A percentile compares a stretch with the other conserved stretches of the same genome.
phyloP scores from a whole-genome alignment of 2,797 vertebrate species.

The Notolepis coatsorum region DNA sequence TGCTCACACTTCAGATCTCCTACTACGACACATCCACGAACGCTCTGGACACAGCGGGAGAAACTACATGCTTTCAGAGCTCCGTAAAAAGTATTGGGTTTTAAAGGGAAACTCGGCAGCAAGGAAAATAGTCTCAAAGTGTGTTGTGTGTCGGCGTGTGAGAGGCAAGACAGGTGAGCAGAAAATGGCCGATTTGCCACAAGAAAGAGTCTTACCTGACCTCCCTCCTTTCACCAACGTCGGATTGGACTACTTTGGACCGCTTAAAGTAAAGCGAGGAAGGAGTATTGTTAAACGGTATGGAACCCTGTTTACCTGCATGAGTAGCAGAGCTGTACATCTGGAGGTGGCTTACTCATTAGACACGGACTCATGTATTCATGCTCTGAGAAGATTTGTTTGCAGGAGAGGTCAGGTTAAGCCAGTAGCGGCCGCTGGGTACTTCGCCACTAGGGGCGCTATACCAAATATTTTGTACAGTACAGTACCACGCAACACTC shows the following conservation, averaged over 20 bases:
- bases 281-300: neutral
- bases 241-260: slow-evolving; percentile 1
- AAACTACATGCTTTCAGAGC: neutral
- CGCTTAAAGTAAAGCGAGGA: neutral
- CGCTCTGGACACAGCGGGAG: neutral
- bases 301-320: slow-evolving; percentile 10
- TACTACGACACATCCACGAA: neutral
- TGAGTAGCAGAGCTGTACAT: neutral
- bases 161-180: neutral
- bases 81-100: neutral
- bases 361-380: neutral
- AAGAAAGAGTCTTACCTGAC: neutral
- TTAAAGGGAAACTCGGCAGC: neutral
- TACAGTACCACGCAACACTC: too few relatives aligned
- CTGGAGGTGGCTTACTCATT: neutral
- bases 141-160: neutral
- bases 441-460: too few relatives aligned
- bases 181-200: neutral
- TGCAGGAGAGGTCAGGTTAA: neutral
- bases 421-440: too few relatives aligned
- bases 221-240: neutral
- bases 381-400: neutral
- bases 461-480: too few relatives aligned
- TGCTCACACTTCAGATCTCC: neutral
- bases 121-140: neutral